phyloP scores from a whole-genome alignment of 2,113 vertebrate species.

The Phylloscopus trochilus region DNA sequence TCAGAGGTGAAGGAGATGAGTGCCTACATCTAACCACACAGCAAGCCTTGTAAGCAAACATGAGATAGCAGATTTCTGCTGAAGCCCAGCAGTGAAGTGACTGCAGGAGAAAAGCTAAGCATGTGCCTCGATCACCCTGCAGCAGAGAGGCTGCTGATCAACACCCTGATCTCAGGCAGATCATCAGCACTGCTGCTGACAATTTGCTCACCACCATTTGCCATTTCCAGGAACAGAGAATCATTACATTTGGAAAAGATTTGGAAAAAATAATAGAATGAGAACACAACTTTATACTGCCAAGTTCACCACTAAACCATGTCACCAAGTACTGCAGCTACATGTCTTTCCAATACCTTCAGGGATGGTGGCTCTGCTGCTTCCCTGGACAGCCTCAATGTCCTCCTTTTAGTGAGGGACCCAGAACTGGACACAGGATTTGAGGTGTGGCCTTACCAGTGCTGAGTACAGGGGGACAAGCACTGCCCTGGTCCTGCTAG shows the following conservation, averaged over 20 bases:
- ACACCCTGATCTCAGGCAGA: rapidly evolving
- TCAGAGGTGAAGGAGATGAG: background rate
- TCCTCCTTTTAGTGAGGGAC: background rate
- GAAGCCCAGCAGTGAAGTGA: background rate
- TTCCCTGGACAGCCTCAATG: background rate
- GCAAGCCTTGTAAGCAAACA: background rate
- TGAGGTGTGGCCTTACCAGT: rapidly evolving
- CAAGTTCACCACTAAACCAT: background rate
- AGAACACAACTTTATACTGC: background rate
- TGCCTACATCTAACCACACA: background rate
- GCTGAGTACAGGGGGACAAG: rapidly evolving
- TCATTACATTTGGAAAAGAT: background rate
- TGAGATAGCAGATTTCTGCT: background rate
- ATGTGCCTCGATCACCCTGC: rapidly evolving
- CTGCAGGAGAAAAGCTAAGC: background rate
- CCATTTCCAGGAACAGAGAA: background rate
- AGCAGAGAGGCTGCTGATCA: background rate
- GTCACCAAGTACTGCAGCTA: background rate
- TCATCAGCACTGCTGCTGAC: background rate
- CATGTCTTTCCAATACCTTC: background rate
- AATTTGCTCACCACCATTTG: background rate
- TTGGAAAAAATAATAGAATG: background rate
- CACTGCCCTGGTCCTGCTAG: background rate
- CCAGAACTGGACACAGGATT: background rate
- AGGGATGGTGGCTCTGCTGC: background rate